Evolutionary conservation across 2,113 vertebrate genomes (phyloP), one percentile per base, ranked within the genome.

Genomic region (Baryphthengus martii): DNA sequence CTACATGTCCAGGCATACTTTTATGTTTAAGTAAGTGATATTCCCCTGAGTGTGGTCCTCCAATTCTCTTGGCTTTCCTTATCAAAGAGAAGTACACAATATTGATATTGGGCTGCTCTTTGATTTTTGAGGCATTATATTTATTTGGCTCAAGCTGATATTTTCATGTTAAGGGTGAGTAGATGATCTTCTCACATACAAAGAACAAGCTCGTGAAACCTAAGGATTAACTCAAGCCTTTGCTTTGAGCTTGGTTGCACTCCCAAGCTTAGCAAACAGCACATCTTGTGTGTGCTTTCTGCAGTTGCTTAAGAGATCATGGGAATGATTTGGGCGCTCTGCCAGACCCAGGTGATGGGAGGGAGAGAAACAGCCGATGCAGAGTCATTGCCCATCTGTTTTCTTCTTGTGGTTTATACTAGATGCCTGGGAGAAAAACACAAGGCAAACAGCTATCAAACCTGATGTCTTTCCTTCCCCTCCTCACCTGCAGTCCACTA

Each of bases 251-350:
- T 33, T 26, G 42, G 33, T 23, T 66, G 50, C 13, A 1, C 62
- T 85, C 61, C 82, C 74, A 37, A 35, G 42, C 61, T 37, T n/a
- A n/a, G 65, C 74, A 74, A n/a, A 53, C 1, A 65, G 39, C 67
- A 37, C 29, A 33, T 8, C 45, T 21, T 4, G 7, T 4, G 3
- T 66, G 40, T 2, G 7, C 8, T 40, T 73, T 12, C 7, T 81
- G 63, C n/a, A 58, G 88, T 31, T 91, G 70, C 70, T 42, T 65
- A 66, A 63, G 83, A 94, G 39, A 62, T 68, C 37, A 1, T 13
- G 4, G 13, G 37, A 42, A 45, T 1, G 1, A 25, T 5, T 28
- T 2, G 1, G 82, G 82, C 1, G 0, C 28, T 50, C 73, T 44
- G 28, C 62, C 94, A 92, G 75, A 13, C 39, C 66, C 20, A 35